Base-by-base conservation (phyloP, 1,140 invertebrate genomes). In the Reticulitermes speratus region DNA sequence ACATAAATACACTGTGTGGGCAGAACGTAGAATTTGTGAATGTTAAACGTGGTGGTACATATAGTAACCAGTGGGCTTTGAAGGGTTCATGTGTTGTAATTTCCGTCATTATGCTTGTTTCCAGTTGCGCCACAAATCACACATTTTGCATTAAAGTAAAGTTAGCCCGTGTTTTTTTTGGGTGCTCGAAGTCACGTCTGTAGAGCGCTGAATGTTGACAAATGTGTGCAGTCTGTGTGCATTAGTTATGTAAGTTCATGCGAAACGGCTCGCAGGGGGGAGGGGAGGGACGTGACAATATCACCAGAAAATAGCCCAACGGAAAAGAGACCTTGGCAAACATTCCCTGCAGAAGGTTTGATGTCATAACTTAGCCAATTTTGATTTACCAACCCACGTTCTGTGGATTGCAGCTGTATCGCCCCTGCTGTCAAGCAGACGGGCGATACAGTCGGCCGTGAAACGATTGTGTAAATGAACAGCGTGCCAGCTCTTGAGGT, bases 301-400 rank as follows among this genome's bases (percentile, higher is more conserved):
- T 92, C 83, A 90, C 91, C 85, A 90, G 90, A 38, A 91, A 92
- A 89, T 87, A 92, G 87, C 89, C 91, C 52, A 55, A 55, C 45
- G 14, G 45, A 88, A 91, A 92, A 90, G 88, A 90, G 30, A 87
- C 91, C 30, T 55, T 85, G 65, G 38, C 65, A 75, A 16, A 75
- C 84, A 21, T 85, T 84, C 44, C 5, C 69, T 44, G 65, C 25
- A n/a, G 25, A 14, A 75, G n/a, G 25, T 30, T 75, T 30, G 25
- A 75, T 75, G 25, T 55, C 8, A 75, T 75, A 75, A 30, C 25
- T 25, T 1, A 9, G n/a, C 25, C n/a, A 55, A 21, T 75, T 30
- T 75, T 25, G n/a, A 30, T 75, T 75, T 75, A 75, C 65, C 25
- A 75, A 30, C 65, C 65, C 65, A 30, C 65, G 65, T 30, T 75